phyloP scores from a whole-genome alignment of 2,113 vertebrate genomes.

The Pycnonotus jocosus region DNA sequence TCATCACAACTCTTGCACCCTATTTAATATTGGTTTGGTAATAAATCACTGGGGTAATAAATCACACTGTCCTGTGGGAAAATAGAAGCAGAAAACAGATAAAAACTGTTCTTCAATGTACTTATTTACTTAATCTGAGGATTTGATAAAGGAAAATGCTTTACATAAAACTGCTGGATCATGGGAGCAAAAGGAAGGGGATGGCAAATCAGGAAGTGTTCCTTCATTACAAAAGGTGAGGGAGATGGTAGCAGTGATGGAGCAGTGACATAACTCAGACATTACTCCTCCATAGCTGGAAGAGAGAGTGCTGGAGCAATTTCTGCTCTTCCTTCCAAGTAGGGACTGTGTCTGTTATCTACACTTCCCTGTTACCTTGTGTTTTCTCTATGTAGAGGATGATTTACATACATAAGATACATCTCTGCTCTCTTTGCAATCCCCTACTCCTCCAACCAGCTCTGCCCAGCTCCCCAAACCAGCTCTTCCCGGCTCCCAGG shows the following conservation, averaged over 20 bases:
- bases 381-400: background rate
- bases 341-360: background rate
- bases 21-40: background rate
- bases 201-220: background rate
- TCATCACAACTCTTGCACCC: background rate
- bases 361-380: background rate
- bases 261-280: background rate
- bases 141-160: background rate
- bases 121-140: background rate
- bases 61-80: background rate
- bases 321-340: background rate
- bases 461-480: background rate
- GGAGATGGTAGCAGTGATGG: background rate
- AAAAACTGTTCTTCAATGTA: background rate
- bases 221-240: background rate
- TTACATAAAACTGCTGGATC: background rate
- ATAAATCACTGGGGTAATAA: background rate
- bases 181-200: background rate
- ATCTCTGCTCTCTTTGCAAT: background rate
- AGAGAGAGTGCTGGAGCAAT: background rate
- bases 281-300: background rate
- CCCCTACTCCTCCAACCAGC: background rate
- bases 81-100: background rate
- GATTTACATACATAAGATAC: background rate
- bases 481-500: background rate